Evolutionary conservation across 2,888 invertebrate species (phyloP), one percentile per base, ranked within the genome.

Genomic region (Melinaea marsaeus): DNA sequence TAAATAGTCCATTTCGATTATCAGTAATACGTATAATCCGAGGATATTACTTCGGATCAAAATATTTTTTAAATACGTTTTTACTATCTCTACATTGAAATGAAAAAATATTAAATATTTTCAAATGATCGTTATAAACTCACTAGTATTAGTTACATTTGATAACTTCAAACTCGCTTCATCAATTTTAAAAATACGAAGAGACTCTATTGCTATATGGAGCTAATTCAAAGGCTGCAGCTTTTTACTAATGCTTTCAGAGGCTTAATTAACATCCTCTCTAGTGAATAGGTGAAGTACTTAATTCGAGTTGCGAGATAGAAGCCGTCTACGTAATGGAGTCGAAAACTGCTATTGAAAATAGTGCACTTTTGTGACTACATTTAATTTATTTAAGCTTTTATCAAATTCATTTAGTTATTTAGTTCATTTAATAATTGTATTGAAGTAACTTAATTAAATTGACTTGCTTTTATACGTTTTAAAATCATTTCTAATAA

Each of bases 171-270:
- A 74, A 65, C 67, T 62, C 61, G 71, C 76, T 81, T 77, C 79
- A 84, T 84, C 77, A 80, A 79, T 79, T 80, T 79, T 77, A 78
- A 81, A 78, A 74, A 77, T 72, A 75, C 75, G 74, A 72, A 69
- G 71, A 68, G 65, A 63, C 65, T 70, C 75, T 79, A 77, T 74
- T 77, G 77, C 75, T 77, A 72, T 72, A 75, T 22, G 22, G 76
- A 75, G 77, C 74, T 74, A 77, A 79, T 81, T 85, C 81, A 83
- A 82, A 80, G 76, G 76, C 78, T 75, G 69, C 69, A 75, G 80
- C 84, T 88, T 88, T 88, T 88, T 84, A 84, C 83, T 85, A 84
- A 87, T 85, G 84, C 85, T 85, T 84, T 81, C 83, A 84, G 79
- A 75, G 71, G 78, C 81, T 86, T 87, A 88, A 88, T 89, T 88